A percentile compares a stretch with the other conserved stretches of the same genome.
Conservation (phyloP, 1,140 invertebrate genomes). For the Nylanderia fulva region DNA sequence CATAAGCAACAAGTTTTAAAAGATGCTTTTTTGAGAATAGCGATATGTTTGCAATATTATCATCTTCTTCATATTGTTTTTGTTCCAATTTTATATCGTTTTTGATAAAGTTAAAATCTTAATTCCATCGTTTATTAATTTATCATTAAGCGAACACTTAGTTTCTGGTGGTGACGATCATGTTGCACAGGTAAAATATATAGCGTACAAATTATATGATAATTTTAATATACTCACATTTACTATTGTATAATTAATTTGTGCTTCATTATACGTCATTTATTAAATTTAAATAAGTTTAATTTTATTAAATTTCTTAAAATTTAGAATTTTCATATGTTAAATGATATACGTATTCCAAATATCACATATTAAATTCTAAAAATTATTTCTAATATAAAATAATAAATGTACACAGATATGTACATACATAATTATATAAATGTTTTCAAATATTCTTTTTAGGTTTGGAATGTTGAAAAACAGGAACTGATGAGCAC, state of each 20-base stretch:
- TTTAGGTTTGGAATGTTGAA: conserved; percentile 91
- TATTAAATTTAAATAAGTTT: too few relatives aligned
- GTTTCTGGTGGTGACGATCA: conserved; percentile 90
- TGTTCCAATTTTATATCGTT: conserved; percentile 65
- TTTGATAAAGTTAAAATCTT: conserved; percentile 68
- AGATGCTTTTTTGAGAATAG: conserved; percentile 83
- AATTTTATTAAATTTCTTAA: too few relatives aligned
- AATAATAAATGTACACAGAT: too few relatives aligned
- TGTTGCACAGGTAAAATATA: conserved; percentile 88
- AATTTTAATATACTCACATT: conserved; percentile 27
- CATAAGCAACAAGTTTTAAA: conserved; percentile 77
- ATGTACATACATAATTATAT: background rate
- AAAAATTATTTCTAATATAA: conserved; percentile 2
- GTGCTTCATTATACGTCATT: background rate
- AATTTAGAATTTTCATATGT: background rate
- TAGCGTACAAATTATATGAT: background rate
- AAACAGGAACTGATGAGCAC: conserved; percentile 86
- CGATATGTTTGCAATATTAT: conserved; percentile 24
- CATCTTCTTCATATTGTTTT: conserved; percentile 31
- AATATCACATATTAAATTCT: background rate
- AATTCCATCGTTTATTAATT: conserved; percentile 68
- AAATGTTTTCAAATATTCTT: conserved; percentile 51
- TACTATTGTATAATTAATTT: background rate
- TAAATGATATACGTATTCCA: conserved; percentile 14
- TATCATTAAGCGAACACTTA: conserved; percentile 87